Conservation (phyloP, 2,888 invertebrate species). For the Venustoraphidia nigricollis region DNA sequence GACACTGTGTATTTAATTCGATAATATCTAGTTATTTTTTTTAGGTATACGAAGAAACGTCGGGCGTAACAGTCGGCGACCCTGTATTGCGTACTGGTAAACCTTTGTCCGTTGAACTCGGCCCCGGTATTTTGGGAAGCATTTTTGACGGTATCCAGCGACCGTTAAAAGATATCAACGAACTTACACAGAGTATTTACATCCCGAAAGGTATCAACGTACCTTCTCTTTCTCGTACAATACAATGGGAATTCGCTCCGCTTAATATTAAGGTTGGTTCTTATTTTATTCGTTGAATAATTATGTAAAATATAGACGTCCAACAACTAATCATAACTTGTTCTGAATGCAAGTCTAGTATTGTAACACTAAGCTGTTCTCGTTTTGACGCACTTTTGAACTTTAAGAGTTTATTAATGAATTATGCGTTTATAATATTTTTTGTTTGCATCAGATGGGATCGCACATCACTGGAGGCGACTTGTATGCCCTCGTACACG, state of each 20-base stretch:
- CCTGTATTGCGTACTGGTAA: slow-evolving; percentile 97
- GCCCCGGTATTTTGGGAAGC: slow-evolving; percentile 97
- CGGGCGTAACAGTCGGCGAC: slow-evolving; percentile 98
- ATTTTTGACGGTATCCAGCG: slow-evolving; percentile 99
- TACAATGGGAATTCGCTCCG: slow-evolving; percentile 88
- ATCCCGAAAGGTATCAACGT: slow-evolving; percentile 98
- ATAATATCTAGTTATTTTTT: not conserved
- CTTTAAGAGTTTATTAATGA: not conserved
- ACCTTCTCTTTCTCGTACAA: slow-evolving; percentile 69
- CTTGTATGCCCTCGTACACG: slow-evolving; percentile 87
- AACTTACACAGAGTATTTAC: slow-evolving; percentile 90
- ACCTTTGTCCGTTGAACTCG: slow-evolving; percentile 95
- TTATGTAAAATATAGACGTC: too few relatives aligned
- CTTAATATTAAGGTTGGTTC: slow-evolving; percentile 51
- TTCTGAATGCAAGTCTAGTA: too few relatives aligned
- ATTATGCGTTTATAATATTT: not conserved
- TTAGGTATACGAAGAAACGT: slow-evolving; percentile 84
- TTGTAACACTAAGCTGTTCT: too few relatives aligned
- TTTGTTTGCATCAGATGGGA: slow-evolving; percentile 47
- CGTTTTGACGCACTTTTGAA: too few relatives aligned
- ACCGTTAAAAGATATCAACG: slow-evolving; percentile 91
- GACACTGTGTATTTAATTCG: too few relatives aligned
- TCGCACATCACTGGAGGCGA: slow-evolving; percentile 98
- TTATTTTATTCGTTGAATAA: too few relatives aligned
- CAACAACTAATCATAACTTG: too few relatives aligned